Base-by-base conservation (phyloP, 2,888 invertebrate genomes). In the Ectemnius lituratus region DNA sequence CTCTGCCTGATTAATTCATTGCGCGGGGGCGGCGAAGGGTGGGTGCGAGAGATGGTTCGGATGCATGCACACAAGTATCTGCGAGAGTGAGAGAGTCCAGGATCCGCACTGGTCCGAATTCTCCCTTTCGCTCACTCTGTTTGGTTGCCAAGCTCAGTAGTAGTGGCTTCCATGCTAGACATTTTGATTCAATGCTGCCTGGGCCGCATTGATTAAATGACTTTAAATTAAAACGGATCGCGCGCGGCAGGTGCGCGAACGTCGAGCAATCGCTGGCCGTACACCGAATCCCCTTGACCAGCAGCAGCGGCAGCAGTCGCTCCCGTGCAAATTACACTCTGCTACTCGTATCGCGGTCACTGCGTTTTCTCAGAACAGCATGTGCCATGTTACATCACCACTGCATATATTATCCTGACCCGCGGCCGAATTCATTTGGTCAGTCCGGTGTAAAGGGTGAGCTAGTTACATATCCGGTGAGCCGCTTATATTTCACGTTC, bases 1-100 rank as follows among this genome's bases (percentile, higher is more conserved):
- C 84, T 84, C 82, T 75, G 77, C 45, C 79, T 81, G 86, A 86
- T 86, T 86, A 86, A 86, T 86, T 86, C 84, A 83, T 84, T 78
- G 82, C 81, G 73, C 75, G 58, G 71, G 16, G 18, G 56, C 52
- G 73, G 23, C 47, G 52, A 69, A 52, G 68, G 49, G 62, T 23
- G 63, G 28, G 37, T 8, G 61, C 47, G 61, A 68, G 73, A 70
- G 68, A 81, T 49, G 70, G 46, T 27, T 70, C 8, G 11, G 75
- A 63, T 65, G 64, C 66, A 73, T 66, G 67, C 69, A 61, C 74
- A 61, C 62, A 59, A 16, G 37, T 37, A 37, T 37, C 52, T 52
- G 52, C 0, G 52, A 14, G 52, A 52, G 52, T 8, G 52, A 52
- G 52, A 47, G 47, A 5, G 16, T 5, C 57, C 71, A 62, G 64